A percentile compares a stretch with the other conserved stretches of the same genome.
Conservation (phyloP, 2,888 invertebrate species). For the Corythucha ciliata region DNA sequence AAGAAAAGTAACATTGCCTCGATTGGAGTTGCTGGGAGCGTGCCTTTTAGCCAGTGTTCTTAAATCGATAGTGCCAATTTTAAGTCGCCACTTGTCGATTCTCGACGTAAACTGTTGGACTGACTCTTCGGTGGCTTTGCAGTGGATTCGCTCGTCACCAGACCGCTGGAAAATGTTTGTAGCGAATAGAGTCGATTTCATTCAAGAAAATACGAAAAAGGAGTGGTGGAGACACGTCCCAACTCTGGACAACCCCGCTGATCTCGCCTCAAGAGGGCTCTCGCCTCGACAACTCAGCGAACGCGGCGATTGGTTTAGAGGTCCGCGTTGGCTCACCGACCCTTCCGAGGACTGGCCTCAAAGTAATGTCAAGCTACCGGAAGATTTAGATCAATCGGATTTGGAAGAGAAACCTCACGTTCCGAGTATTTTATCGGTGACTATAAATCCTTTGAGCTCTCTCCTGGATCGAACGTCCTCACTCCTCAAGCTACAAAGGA, state of each 20-base stretch:
- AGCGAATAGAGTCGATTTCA: constrained; percentile 13
- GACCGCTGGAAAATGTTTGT: constrained; percentile 14
- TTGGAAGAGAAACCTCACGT: not conserved
- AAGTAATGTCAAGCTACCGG: not conserved
- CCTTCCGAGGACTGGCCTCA: not conserved
- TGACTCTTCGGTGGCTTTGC: constrained; percentile 14
- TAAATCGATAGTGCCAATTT: too few species aligned
- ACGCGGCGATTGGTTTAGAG: constrained; percentile 24
- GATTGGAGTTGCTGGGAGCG: too few species aligned
- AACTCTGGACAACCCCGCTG: constrained; percentile 37
- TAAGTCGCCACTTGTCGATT: too few species aligned
- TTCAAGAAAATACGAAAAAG: not conserved
- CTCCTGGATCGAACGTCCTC: too few species aligned
- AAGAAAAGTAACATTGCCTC: too few species aligned
- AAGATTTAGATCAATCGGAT: not conserved
- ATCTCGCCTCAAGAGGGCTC: constrained; percentile 33
- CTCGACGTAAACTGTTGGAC: too few species aligned
- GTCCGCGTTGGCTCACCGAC: constrained; percentile 3
- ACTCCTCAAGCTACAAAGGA: too few species aligned
- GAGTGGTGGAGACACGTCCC: constrained; percentile 15
- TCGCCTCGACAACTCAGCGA: constrained; percentile 10
- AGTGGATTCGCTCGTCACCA: constrained; percentile 13
- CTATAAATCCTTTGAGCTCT: too few species aligned
- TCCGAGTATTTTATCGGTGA: not conserved
- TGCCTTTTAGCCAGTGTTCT: too few species aligned